Evolutionary conservation across 2,888 invertebrate species (phyloP), one percentile per base, ranked within the genome.

Genomic region (Temnothorax unifasciatus): DNA sequence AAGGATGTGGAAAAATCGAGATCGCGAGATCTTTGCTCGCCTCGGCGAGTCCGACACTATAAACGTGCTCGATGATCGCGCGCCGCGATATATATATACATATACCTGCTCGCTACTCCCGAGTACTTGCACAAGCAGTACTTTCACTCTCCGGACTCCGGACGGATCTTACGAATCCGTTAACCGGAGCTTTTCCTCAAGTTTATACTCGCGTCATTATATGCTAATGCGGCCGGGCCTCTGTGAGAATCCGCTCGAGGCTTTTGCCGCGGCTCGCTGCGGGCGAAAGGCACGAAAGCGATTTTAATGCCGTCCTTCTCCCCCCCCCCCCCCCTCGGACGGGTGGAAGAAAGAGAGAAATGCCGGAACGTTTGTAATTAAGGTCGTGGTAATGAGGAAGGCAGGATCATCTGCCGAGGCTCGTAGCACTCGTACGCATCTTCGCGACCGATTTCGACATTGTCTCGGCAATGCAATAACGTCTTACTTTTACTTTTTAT

Each of bases 81-180:
- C 15, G 59, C 11, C 15, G 54, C 11, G 50, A 52, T n/a, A n/a
- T 52, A 52, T 54, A 54, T 29, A 52, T n/a, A n/a, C 21, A 52
- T 54, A 54, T 29, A 64, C n/a, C 59, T 11, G 54, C 11, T 57
- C 29, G 44, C n/a, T 44, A 1, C 13, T 57, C 66, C n/a, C 50
- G 1, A 9, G 73, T n/a, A 63, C 71, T 44, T 29, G 50, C 25
- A n/a, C 21, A 29, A 79, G 68, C 6, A n/a, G n/a, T 52, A 92
- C 92, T 92, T 92, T 92, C 91, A 91, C 90, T 90, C 82, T 90
- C 83, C 86, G 69, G 66, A 47, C 82, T 90, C 83, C 86, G 69
- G 66, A 47, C 59, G 77, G 85, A 87, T 87, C 86, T 81, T 61
- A 15, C 15, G 71, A 52, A 41, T 66, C 81, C 73, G 69, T 82